These are phyloP conservation scores for Caiman crocodilus DNA, from an alignment of 2,797 vertebrate species.

Conservation along the genomic window DNA sequence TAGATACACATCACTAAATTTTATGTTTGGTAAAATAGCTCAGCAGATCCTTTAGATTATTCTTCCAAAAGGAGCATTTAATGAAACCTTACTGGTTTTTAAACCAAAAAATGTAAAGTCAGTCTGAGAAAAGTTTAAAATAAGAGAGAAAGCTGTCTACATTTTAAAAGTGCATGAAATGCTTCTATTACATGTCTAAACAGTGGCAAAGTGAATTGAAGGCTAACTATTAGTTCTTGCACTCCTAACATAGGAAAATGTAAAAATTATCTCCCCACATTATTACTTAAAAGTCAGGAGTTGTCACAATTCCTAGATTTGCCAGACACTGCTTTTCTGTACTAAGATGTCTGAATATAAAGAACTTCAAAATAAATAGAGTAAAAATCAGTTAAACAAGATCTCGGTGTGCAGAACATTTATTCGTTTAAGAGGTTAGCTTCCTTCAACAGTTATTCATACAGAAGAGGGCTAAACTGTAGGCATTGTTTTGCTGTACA, in stretches of 20 bases:
- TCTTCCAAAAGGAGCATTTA: constrained; percentile 69
- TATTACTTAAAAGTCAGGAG: constrained; percentile 55
- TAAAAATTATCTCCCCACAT: constrained; percentile 36
- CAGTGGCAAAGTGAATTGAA: constrained; percentile 74
- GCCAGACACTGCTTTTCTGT: constrained; percentile 68
- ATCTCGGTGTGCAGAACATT: constrained; percentile 76
- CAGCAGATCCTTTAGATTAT: constrained; percentile 74
- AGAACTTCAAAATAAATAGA: constrained; percentile 84
- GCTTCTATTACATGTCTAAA: constrained; percentile 46
- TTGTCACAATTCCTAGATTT: constrained; percentile 76
- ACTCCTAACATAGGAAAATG: constrained; percentile 79
- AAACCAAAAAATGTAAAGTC: constrained; percentile 61
- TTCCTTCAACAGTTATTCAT: constrained; percentile 59
- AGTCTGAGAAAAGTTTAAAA: constrained; percentile 62
- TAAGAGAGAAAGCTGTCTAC: constrained; percentile 64
- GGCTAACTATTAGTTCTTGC: constrained; percentile 63
- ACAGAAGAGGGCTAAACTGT: constrained; percentile 68
- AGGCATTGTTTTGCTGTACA: constrained; percentile 72
- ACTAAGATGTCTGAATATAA: constrained; percentile 80
- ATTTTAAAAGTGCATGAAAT: constrained; percentile 71
- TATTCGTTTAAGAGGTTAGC: constrained; percentile 72
- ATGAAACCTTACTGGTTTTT: constrained; percentile 65
- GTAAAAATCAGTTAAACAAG: constrained; percentile 80
- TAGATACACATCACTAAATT: not conserved
- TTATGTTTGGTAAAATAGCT: constrained; percentile 77